Base-by-base conservation (phyloP, 1,140 invertebrate species). In the Drosophila insularis region DNA sequence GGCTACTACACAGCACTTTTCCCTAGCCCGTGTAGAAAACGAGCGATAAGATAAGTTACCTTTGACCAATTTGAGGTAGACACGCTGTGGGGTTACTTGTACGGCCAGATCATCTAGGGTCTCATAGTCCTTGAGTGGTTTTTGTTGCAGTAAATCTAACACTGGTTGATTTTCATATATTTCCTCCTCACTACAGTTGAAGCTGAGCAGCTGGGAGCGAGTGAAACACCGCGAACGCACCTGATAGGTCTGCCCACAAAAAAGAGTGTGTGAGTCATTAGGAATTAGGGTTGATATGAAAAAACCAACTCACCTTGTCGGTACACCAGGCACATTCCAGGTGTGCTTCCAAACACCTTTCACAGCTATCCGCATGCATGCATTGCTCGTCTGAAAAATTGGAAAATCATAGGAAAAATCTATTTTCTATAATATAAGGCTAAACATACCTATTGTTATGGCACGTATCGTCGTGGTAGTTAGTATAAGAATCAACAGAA, bases 41-140 rank as follows among this genome's bases (percentile, higher is more conserved):
- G 7, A 7, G n/a, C 31, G 67, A 71, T 74, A 67, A 78, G 75
- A 78, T 77, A 63, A 71, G 75, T 62, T 74, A 75, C 90, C 81
- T 72, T 92, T 92, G 71, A 94, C 91, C 23, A 95, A 87, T 71
- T 92, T 94, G 2, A 95, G 80, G 54, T 87, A 91, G 1, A 94
- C 91, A 55, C 91, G 78, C 74, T 95, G 95, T 5, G 95, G 95
- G 68, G 91, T 92, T 50, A 95, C 91, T 79, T 95, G 95, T 27
- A 95, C 92, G 7, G 94, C 94, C 63, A 93, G 91, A 58, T 86
- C 78, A 56, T 86, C 71, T 11, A 43, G 65, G 1, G 72, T 67
- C 8, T 78, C 69, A 21, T 93, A 92, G 64, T 93, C 93, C 65
- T 92, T 92, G 23, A 93, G 90, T 2, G 91, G 74, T 1, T 68